phyloP scores from a whole-genome alignment of 1,140 invertebrate genomes.

The Dolichoris vasculosae region DNA sequence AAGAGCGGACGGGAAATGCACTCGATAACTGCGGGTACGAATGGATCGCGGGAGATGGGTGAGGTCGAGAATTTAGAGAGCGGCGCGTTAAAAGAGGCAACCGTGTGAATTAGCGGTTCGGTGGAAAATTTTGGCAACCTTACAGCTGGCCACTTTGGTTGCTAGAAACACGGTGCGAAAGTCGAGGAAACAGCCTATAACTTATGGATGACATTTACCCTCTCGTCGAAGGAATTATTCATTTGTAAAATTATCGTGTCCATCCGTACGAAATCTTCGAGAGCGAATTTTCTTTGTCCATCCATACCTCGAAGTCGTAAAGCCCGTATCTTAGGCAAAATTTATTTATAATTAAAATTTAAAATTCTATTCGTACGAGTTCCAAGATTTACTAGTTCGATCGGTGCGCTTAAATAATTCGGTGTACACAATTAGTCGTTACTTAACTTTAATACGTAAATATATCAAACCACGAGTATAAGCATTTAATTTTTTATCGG shows the following conservation, averaged over 20 bases:
- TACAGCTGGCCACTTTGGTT: constrained; percentile 58
- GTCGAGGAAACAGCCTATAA: not conserved
- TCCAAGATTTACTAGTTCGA: not conserved
- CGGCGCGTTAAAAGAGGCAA: not conserved
- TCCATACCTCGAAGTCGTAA: too few species aligned
- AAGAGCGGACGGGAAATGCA: too few species aligned
- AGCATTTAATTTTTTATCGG: not conserved
- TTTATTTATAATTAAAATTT: not conserved
- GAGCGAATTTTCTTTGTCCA: too few species aligned
- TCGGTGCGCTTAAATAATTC: not conserved
- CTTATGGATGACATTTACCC: constrained; percentile 2
- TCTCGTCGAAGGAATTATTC: not conserved
- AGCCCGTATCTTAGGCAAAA: too few species aligned
- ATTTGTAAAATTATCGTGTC: not conserved
- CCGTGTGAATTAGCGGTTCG: not conserved
- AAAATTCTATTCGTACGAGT: not conserved
- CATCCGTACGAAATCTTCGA: not conserved
- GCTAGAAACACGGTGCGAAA: constrained; percentile 20
- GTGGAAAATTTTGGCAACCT: constrained; percentile 59
- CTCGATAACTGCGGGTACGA: too few species aligned
- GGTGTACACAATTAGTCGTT: not conserved
- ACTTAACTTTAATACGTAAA: too few species aligned
- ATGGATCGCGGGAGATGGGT: too few species aligned
- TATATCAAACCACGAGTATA: not conserved
- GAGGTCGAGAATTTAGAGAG: not conserved